Conservation (phyloP, 2,888 invertebrate genomes). For the Periphyllus acericola region DNA sequence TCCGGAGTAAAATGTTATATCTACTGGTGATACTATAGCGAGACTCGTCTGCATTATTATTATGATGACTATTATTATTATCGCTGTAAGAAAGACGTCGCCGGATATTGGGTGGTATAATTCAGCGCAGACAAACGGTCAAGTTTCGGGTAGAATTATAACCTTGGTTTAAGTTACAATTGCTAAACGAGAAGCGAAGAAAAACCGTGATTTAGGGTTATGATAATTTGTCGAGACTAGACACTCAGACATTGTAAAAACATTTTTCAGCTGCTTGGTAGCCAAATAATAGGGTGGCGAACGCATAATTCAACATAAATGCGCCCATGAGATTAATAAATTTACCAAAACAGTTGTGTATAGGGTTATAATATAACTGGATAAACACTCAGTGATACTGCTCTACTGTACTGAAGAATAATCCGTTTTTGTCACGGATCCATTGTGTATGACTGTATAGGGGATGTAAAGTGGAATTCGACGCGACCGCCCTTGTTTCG, state of each 20-base stretch:
- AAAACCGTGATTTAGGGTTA: conserved; percentile 50
- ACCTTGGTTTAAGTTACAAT: background rate
- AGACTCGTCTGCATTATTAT: background rate
- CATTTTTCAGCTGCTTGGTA: conserved; percentile 50
- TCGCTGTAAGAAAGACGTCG: background rate
- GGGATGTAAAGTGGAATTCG: no score
- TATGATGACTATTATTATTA: background rate
- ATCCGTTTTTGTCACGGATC: conserved; percentile 8
- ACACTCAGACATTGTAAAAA: conserved; percentile 47
- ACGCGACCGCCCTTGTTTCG: background rate
- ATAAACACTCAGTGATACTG: conserved; percentile 22
- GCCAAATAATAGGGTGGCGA: conserved; percentile 23
- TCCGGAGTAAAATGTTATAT: background rate
- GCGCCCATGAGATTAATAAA: conserved; percentile 51
- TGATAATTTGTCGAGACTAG: conserved; percentile 34
- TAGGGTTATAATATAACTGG: conserved; percentile 18
- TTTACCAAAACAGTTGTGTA: conserved; percentile 7
- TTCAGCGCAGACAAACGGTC: conserved; percentile 41
- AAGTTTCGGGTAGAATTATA: conserved; percentile 26
- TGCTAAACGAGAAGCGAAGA: conserved; percentile 2
- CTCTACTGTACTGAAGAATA: background rate
- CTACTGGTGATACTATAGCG: background rate
- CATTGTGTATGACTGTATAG: background rate
- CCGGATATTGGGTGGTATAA: background rate
- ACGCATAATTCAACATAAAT: conserved; percentile 45